Conservation (phyloP, 2,888 invertebrate genomes). For the Torymus texanus region DNA sequence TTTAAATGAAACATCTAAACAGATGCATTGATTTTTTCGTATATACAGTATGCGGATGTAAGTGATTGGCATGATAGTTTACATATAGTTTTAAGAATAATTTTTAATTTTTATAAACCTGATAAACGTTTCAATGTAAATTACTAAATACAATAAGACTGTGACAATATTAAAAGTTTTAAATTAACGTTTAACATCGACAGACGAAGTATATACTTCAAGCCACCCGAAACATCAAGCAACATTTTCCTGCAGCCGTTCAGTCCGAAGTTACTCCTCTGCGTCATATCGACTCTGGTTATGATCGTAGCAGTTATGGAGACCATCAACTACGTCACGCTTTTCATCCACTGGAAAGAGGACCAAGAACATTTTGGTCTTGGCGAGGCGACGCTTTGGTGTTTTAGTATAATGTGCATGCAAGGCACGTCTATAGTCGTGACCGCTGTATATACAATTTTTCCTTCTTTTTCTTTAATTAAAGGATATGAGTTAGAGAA, state of each 20-base stretch:
- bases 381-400: conserved; percentile 80
- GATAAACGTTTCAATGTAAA: no score
- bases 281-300: conserved; percentile 77
- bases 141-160: not conserved
- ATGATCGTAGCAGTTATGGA: conserved; percentile 77
- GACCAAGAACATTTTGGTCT: conserved; percentile 68
- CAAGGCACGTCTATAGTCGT: conserved; percentile 76
- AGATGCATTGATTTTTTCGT: no score
- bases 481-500: no score
- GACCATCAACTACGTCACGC: conserved; percentile 74
- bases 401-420: conserved; percentile 80
- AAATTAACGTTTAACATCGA: not conserved
- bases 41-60: no score
- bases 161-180: not conserved
- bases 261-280: conserved; percentile 77
- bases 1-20: no score
- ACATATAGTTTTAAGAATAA: no score
- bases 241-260: conserved; percentile 82
- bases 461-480: no score
- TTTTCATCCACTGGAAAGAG: conserved; percentile 68
- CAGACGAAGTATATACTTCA: conserved; percentile 81
- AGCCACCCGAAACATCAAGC: conserved; percentile 79
- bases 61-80: no score
- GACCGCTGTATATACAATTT: no score
- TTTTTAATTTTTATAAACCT: no score